These are phyloP conservation scores for Achlya flavicornis DNA, from an alignment of 2,888 invertebrate genomes.

Conservation along the genomic window DNA sequence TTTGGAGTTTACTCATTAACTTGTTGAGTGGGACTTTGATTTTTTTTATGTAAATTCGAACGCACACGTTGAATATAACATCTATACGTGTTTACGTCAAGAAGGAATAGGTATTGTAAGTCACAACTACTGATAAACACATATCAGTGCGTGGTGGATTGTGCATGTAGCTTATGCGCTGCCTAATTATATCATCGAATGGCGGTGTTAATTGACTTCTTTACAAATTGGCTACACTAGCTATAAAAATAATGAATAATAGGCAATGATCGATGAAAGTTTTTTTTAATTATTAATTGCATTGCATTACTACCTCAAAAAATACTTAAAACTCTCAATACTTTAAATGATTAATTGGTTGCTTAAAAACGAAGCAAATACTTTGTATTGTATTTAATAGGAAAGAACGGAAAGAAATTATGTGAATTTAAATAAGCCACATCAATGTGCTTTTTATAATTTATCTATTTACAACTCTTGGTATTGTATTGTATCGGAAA, in stretches of 20 bases:
- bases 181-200: background rate
- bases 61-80: background rate
- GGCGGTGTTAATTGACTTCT: background rate
- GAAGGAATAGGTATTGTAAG: background rate
- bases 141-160: constrained; percentile 4
- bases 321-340: background rate
- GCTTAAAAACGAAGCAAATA: background rate
- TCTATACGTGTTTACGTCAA: background rate
- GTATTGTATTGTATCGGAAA: constrained; percentile 44
- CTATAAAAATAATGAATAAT: no score
- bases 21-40: background rate
- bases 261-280: background rate
- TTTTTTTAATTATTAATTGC: background rate
- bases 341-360: background rate
- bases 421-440: constrained; percentile 18
- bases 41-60: background rate
- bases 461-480: constrained; percentile 28
- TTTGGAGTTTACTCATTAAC: background rate
- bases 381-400: background rate
- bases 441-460: constrained; percentile 32
- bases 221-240: background rate
- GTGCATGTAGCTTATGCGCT: background rate
- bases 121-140: background rate
- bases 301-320: background rate
- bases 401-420: background rate